Evolutionary conservation across 1,140 invertebrate species (phyloP), one percentile per base, ranked within the genome.

Genomic region (Drosophila parabipectinata): DNA sequence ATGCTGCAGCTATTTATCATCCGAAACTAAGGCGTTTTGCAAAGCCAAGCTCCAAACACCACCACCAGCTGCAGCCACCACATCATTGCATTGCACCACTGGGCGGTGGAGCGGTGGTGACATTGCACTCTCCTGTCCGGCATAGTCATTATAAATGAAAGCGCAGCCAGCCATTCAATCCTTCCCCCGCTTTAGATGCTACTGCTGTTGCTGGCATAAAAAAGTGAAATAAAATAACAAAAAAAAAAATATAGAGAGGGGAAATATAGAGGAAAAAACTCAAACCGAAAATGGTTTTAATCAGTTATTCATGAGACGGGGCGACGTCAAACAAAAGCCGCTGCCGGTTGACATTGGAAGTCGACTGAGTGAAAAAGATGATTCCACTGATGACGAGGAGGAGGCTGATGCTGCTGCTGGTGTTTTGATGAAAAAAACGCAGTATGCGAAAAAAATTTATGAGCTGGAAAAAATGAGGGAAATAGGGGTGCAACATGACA

Each of bases 261-360:
- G 24, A 2, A 63, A 63, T 63, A 63, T 63, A 44, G 64, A 67
- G 61, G 58, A 18, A 41, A 64, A 52, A 67, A 66, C 60, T 67
- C 63, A 76, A 82, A 78, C 76, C 72, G 66, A 87, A 87, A 87
- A 87, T 77, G 83, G 79, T 83, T 88, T 88, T 87, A 87, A 87
- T 87, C 83, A 87, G 83, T 87, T 87, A 87, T 87, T 87, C 83
- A 87, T 87, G 83, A 87, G 82, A 15, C 78, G 73, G 82, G 75
- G 79, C 39, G 72, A 77, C 74, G 84, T 76, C 83, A 87, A 83
- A 87, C 83, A 87, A 87, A 87, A 88, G 83, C 83, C 72, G 58
- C 76, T 67, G 67, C 67, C 83, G 79, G 83, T 88, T 88, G 84
- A 87, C 83, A 88, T 87, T 87, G 83, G 64, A 73, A 80, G 80